Conservation (phyloP, 92 coral and sea anemone genomes). For the Umimayanthus kanabou region DNA sequence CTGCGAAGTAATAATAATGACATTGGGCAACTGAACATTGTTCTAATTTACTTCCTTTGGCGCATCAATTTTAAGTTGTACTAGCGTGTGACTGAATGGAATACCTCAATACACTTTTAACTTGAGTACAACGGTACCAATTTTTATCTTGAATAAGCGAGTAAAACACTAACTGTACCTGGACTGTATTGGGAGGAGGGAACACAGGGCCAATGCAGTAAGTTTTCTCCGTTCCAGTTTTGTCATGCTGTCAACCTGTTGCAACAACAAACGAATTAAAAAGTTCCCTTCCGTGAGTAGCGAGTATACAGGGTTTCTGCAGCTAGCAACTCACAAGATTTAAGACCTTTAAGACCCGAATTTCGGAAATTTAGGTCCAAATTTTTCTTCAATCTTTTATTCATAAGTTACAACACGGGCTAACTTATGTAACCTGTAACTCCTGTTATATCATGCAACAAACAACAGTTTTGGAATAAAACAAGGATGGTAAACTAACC, state of each 20-base stretch:
- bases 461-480: too few relatives aligned
- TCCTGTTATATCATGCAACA: too few relatives aligned
- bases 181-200: constrained; percentile 69
- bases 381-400: too few relatives aligned
- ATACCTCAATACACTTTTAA: background rate
- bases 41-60: background rate
- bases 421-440: too few relatives aligned
- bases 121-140: background rate
- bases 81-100: background rate
- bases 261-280: background rate
- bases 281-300: too few relatives aligned
- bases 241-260: constrained; percentile 87
- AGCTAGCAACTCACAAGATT: too few relatives aligned
- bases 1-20: too few relatives aligned
- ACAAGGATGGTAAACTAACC: too few relatives aligned
- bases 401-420: too few relatives aligned
- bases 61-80: background rate
- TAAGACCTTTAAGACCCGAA: too few relatives aligned
- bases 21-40: background rate
- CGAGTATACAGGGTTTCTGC: too few relatives aligned
- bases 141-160: background rate
- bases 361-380: too few relatives aligned
- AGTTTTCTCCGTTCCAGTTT: constrained; percentile 88
- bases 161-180: constrained; percentile 47
- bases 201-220: constrained; percentile 71